Base-by-base conservation (phyloP, 2,113 vertebrate genomes). In the Delphinus delphis region DNA sequence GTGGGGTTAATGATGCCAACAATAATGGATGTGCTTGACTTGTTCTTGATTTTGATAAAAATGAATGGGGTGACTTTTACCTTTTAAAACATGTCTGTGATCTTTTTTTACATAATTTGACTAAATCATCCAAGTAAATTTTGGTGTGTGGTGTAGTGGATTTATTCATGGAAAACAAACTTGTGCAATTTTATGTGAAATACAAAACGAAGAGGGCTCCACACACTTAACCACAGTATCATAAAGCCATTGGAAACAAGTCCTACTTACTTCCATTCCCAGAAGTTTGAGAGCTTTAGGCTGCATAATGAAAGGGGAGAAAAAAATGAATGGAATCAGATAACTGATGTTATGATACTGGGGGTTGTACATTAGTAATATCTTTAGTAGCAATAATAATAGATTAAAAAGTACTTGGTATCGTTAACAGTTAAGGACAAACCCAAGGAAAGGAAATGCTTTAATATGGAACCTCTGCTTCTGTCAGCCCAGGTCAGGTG, bases 261-360 rank as follows among this genome's bases (percentile, higher is more conserved):
- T 53, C 18, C 50, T 90, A 96, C 98, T 98, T 98, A 99, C 99
- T 99, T 99, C 99, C 99, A 99, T 99, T 95, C 99, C 99, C 33
- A 99, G 98, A 88, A 99, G 99, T 97, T 99, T 99, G 83, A 99
- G 99, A 90, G 99, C 99, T 98, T 99, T 99, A 50, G 99, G 99
- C 99, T 99, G 98, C 95, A 97, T 96, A 95, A 88, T 2, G 14
- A 83, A 96, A 98, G 97, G 92, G 84, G 28, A 85, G 53, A 95
- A 91, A 94, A 97, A 95, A 17, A 94, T 94, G 20, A 96, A 81
- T 50, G 95, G n/a, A 87, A 8, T 80, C 58, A 88, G 55, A 70
- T 58, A 71, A 77, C 60, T 21, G 28, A 33, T 20, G 17, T 60
- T 70, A 62, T 50, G 60, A 47, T 62, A 28, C 33, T 63, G 23